Base-by-base conservation (phyloP, 2,888 invertebrate genomes). In the Apamea crenata region DNA sequence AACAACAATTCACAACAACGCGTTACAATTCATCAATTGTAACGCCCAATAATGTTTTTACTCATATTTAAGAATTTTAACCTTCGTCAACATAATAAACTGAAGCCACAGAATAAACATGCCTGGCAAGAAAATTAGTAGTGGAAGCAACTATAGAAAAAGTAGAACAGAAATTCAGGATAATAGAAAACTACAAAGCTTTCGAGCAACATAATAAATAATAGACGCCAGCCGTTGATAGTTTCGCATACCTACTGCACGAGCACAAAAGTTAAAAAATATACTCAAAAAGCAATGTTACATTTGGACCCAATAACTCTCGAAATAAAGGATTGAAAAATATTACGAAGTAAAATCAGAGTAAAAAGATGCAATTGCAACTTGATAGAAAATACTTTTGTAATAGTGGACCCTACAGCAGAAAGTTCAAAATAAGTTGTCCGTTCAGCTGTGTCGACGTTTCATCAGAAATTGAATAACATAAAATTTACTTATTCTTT, bases 401-500 rank as follows among this genome's bases (percentile, higher is more conserved):
- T 78, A 81, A 84, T 74, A 74, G 70, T 79, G 79, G 84, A 86
- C 88, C 82, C 74, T 78, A 66, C 87, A 82, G 85, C 77, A 69
- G 68, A 73, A 80, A 87, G 81, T 87, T 88, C 67, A 66, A 81
- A 87, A 85, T 86, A 88, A 90, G 71, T 89, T 83, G 76, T 77
- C 50, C 53, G 73, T 83, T 84, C 82, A 81, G 75, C 78, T 78
- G 81, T 89, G 87, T 82, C 78, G 56, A 81, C 74, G 69, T 81
- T 80, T 74, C 77, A 84, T 80, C 75, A 78, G 80, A 88, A 86
- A 88, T 86, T 76, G 84, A 90, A 91, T 82, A 85, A 83, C 74
- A 86, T 84, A 76, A 84, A 89, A 89, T 90, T 89, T 90, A 89
- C 86, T 89, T 91, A 90, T 90, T 90, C 89, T 89, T 89, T 80